phyloP scores from a whole-genome alignment of 2,797 vertebrate species.

The Pelobates cultripes region DNA sequence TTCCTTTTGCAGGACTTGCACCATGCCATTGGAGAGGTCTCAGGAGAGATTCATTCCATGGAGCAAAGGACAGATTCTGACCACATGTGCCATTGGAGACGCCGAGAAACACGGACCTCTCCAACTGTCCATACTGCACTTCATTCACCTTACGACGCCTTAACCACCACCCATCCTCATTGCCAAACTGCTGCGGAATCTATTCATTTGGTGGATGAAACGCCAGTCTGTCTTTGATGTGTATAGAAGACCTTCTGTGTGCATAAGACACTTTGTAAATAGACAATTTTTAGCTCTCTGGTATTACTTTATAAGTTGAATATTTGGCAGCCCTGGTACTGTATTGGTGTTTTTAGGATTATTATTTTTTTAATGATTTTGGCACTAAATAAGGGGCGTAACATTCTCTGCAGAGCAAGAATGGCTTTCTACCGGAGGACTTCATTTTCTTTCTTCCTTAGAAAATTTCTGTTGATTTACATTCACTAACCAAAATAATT shows the following conservation, averaged over 20 bases:
- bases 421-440: background rate
- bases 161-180: background rate
- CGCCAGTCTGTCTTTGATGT: too few relatives aligned
- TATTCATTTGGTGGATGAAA: too few relatives aligned
- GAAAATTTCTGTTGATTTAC: background rate
- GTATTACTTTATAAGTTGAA: background rate
- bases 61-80: too few relatives aligned
- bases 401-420: background rate
- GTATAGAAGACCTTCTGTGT: too few relatives aligned
- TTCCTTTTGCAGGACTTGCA: too few relatives aligned
- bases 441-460: background rate
- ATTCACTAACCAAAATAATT: slow-evolving; percentile 7
- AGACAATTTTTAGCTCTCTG: background rate
- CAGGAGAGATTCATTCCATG: too few relatives aligned
- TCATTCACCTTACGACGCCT: background rate
- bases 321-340: background rate
- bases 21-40: too few relatives aligned
- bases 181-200: too few relatives aligned
- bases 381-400: too few relatives aligned
- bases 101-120: too few relatives aligned
- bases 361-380: background rate
- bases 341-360: background rate
- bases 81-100: too few relatives aligned
- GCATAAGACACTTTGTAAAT: background rate
- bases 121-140: background rate